Evolutionary conservation across 2,797 vertebrate species (phyloP).

Genomic region (Acanthopagrus latus): DNA sequence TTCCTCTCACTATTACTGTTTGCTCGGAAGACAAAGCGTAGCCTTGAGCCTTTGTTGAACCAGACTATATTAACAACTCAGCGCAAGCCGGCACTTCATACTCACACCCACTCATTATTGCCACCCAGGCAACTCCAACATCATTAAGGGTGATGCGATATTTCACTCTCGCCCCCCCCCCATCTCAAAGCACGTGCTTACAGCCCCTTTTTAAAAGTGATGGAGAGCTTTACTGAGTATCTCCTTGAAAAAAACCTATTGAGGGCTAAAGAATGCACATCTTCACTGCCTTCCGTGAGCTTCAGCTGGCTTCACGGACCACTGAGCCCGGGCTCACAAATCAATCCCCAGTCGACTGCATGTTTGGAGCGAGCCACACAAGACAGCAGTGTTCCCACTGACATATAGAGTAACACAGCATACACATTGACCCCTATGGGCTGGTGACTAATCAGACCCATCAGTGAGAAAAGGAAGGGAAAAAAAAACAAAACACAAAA

Average conservation of each 20-base stretch:
- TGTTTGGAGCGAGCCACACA: constrained; percentile 56
- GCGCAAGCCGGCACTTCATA: constrained; percentile 46
- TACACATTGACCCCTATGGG: constrained; percentile 42
- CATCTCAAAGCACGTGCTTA: constrained; percentile 54
- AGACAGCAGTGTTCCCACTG: constrained; percentile 36
- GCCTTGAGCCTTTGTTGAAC: constrained; percentile 60
- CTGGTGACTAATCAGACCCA: constrained; percentile 53
- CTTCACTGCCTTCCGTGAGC: constrained; percentile 58
- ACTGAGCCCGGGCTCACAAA: constrained; percentile 48
- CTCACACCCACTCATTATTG: constrained; percentile 67
- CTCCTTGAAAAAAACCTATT: constrained; percentile 63
- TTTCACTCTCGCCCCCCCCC: constrained; percentile 51
- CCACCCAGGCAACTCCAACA: constrained; percentile 56
- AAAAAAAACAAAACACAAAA: no score
- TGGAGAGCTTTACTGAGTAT: constrained; percentile 55
- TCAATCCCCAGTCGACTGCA: constrained; percentile 47
- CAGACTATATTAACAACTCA: constrained; percentile 60
- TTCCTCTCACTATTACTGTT: constrained; percentile 45
- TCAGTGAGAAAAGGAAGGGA: constrained; percentile 17
- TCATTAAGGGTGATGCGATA: constrained; percentile 72
- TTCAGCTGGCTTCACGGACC: constrained; percentile 54
- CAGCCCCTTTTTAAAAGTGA: constrained; percentile 51
- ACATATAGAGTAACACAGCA: constrained; percentile 46
- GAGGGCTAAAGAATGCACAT: constrained; percentile 61
- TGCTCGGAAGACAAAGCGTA: constrained; percentile 56